A percentile compares a stretch with the other conserved stretches of the same genome.
phyloP scores from a whole-genome alignment of 2,113 vertebrate species.

The Opisthocomus hoazin region DNA sequence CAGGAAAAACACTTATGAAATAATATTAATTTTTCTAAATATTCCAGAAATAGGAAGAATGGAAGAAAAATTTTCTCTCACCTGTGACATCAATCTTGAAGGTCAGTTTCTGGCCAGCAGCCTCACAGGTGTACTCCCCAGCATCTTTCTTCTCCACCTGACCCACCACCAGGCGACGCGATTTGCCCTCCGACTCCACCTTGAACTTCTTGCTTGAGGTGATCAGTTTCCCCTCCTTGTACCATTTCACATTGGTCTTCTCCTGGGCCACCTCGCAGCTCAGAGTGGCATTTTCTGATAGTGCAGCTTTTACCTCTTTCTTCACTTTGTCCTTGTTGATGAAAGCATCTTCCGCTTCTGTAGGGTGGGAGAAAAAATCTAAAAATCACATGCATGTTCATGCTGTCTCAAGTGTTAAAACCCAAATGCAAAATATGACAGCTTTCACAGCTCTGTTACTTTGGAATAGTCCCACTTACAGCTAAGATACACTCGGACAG shows the following conservation, averaged over 20 bases:
- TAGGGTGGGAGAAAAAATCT: background rate
- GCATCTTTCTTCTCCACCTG: conserved; percentile 76
- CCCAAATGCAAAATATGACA: background rate
- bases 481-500: background rate
- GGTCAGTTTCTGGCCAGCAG: conserved; percentile 57
- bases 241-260: conserved; percentile 43
- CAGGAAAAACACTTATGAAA: fast-evolving
- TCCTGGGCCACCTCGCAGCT: conserved; percentile 48
- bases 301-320: conserved; percentile 66
- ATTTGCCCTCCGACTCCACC: conserved; percentile 65
- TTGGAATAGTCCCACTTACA: background rate
- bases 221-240: conserved; percentile 28
- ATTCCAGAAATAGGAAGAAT: background rate
- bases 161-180: conserved; percentile 71
- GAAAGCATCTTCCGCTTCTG: background rate
- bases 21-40: background rate
- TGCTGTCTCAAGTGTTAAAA: background rate
- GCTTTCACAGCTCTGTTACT: no score
- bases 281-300: background rate
- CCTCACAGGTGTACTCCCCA: conserved; percentile 76
- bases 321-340: conserved; percentile 11
- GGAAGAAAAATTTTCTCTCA: background rate
- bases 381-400: fast-evolving
- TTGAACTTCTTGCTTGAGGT: conserved; percentile 64
- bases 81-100: background rate